phyloP scores from a whole-genome alignment of 2,113 vertebrate species.

The Zosterops borbonicus region DNA sequence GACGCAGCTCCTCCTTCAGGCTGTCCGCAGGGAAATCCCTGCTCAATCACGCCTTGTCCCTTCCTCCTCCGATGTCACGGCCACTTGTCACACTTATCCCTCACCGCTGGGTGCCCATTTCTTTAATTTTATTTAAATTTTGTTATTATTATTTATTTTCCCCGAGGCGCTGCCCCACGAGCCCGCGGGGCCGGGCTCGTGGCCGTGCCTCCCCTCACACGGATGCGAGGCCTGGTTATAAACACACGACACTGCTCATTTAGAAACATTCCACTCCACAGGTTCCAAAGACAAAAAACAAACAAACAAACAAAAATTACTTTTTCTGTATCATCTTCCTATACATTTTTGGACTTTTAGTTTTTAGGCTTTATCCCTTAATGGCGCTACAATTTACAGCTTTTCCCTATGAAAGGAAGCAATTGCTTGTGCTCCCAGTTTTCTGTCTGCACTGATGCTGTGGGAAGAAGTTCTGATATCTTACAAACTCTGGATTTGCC shows the following conservation, averaged over 20 bases:
- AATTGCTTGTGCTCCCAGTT: neutral
- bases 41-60: no score
- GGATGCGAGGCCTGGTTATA: rapidly evolving
- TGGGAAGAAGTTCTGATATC: neutral
- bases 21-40: no score
- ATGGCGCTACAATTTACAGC: neutral
- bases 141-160: no score
- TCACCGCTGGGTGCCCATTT: neutral
- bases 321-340: neutral
- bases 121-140: neutral
- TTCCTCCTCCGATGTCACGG: rapidly evolving
- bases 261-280: no score
- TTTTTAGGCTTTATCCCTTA: neutral
- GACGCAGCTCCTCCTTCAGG: neutral
- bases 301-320: no score
- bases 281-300: no score
- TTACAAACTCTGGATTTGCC: rapidly evolving
- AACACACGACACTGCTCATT: neutral
- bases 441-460: neutral
- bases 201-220: neutral
- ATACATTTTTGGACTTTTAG: rapidly evolving
- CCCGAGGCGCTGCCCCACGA: rapidly evolving
- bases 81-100: neutral
- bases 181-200: neutral
- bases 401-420: neutral